Base-by-base conservation (phyloP, 2,113 vertebrate species). In the Chrysochloris asiatica region DNA sequence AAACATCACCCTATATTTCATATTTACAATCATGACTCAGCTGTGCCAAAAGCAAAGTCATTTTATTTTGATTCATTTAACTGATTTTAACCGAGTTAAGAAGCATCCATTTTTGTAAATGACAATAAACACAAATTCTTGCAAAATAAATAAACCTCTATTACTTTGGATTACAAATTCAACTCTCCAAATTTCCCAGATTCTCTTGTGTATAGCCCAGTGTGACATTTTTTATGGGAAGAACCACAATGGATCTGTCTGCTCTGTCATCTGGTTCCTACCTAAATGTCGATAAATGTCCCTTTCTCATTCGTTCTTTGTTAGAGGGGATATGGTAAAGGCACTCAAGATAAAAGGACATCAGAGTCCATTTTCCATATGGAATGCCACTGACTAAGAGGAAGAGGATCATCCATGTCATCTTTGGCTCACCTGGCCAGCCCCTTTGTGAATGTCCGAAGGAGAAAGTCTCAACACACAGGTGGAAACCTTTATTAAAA, bases 11-110 rank as follows among this genome's bases (percentile, higher is more conserved):
- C 22, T 72, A 1, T 22, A 17, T 26, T 67, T n/a, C 50, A 11
- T 21, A 38, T 43, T n/a, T 50, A 52, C 47, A 61, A 79, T 65
- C 45, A 73, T 48, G n/a, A 61, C 71, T 77, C n/a, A 30, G 61
- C 43, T 11, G 24, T 61, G 69, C 19, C 30, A 87, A 77, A 41
- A 36, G 88, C 33, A 76, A 12, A 5, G n/a, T n/a, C 63, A 54
- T 48, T 71, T 48, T 12, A 43, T 86, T 80, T 63, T 92, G n/a
- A 80, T 63, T 75, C 43, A 52, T 72, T 80, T 89, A 84, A 85
- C 36, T 80, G 73, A 72, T 72, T 79, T 63, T 17, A 45, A 71
- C 36, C 45, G 71, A 78, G 50, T n/a, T 24, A 38, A 78, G n/a
- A 28, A 30, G 22, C n/a, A 43, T 6, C n/a, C 43, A 7, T 38